Evolutionary conservation across 2,888 invertebrate genomes (phyloP), one percentile per base, ranked within the genome.

Genomic region (Altica lythri): DNA sequence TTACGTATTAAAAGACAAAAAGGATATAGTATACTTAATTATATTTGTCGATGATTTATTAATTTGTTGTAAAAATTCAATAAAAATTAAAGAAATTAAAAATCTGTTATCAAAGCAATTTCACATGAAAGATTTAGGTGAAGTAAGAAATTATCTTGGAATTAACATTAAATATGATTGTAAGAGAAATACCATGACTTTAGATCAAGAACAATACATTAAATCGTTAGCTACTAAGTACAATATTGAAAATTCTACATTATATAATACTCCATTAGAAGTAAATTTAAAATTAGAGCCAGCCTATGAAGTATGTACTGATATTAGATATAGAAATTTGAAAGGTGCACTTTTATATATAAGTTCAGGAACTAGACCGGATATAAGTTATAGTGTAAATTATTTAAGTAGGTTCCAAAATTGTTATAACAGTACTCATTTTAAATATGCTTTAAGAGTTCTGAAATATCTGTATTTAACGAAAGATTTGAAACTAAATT

Each of bases 41-140:
- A 12, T 56, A 9, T 59, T 34, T 49, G 61, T 59, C 9, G 56
- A 61, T 52, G 59, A 61, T 52, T 47, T 59, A 22, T 40, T 61
- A 14, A 52, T 61, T 35, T 48, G 51, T 40, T 22, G 56, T 16
- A 27, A 46, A 16, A n/a, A 38, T 60, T 16, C 55, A 59, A 51
- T 9, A 2, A 14, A 13, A 25, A 10, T 49, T 58, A 38, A 32
- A 16, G 9, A n/a, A n/a, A n/a, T n/a, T n/a, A n/a, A n/a, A n/a
- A n/a, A n/a, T n/a, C n/a, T n/a, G n/a, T n/a, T n/a, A n/a, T n/a
- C n/a, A n/a, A 27, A 49, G 9, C 44, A 45, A 16, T 60, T 55
- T 37, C 25, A 40, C 17, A 60, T 60, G 55, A 60, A 57, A 44
- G 55, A 60, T 52, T 35, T 49, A 16, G 60, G 57, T 12, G 27